Base-by-base conservation (phyloP, 2,888 invertebrate genomes). In the Nemotelus pantherinus region DNA sequence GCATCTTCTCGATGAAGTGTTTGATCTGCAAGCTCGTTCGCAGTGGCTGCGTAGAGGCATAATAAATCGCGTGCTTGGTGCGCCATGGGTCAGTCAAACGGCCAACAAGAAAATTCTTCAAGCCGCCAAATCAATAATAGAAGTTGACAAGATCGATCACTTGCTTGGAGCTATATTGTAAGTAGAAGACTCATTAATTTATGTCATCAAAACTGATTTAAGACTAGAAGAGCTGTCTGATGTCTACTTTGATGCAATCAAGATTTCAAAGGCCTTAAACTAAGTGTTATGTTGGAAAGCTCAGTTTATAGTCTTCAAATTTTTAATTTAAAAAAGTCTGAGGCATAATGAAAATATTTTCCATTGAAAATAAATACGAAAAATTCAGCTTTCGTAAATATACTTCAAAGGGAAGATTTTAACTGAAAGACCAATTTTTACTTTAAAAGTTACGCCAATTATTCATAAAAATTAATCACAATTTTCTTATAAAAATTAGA, bases 51-150 rank as follows among this genome's bases (percentile, higher is more conserved):
- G 95, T 57, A 88, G 94, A 74, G 89, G 94, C 78, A 91, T 95
- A 80, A 92, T 95, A 5, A 91, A 92, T 9, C 88, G 95, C 63
- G 86, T 95, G 3, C 71, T 82, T 5, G 81, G 80, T 45, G 82
- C 82, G 39, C 81, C 82, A 2, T 82, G 81, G 80, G 92, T 94
- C 83, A 95, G 95, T 41, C 94, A 94, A 83, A 93, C 93, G 81
- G 93, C 95, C 57, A 95, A 95, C 86, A 89, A 93, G 81, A 90
- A 93, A 83, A 95, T 95, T 82, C 89, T 94, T 60, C 94, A 95
- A 82, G 92, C 93, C 83, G 94, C 95, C 3, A 92, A 93, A 75
- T 89, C 90, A 83, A 88, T 94, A 83, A 94, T 94, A 2, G 93
- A 93, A 83, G 92, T 94, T 3, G 92, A 93, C 81, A 93, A 93